phyloP scores from a whole-genome alignment of 2,113 vertebrate species.

The Fulmarus glacialis region DNA sequence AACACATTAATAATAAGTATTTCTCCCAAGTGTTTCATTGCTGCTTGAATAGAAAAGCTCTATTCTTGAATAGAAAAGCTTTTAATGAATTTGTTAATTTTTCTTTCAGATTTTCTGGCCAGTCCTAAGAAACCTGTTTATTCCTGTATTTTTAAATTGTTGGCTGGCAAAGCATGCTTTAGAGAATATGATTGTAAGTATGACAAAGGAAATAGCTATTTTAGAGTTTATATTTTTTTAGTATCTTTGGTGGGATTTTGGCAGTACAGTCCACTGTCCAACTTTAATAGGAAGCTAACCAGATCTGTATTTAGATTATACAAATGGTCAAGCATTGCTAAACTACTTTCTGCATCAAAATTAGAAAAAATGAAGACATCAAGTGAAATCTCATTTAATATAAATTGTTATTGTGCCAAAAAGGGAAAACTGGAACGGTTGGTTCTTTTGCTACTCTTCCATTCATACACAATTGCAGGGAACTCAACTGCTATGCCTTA shows the following conservation, averaged over 20 bases:
- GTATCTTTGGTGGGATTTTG: background rate
- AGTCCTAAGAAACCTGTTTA: slow-evolving; percentile 83
- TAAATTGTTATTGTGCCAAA: background rate
- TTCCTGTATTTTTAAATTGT: slow-evolving; percentile 88
- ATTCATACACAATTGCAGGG: background rate
- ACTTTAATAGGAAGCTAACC: background rate
- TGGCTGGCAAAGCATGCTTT: slow-evolving; percentile 87
- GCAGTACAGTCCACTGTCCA: background rate
- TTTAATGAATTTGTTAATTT: slow-evolving; percentile 1
- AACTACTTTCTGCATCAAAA: slow-evolving; percentile 7
- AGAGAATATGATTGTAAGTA: slow-evolving; percentile 90
- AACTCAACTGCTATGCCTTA: background rate
- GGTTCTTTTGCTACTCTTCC: background rate
- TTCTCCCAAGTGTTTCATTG: background rate
- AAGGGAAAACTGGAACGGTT: background rate
- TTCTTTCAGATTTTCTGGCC: slow-evolving; percentile 83
- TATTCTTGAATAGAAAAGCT: background rate
- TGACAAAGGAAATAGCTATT: background rate
- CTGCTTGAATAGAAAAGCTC: background rate
- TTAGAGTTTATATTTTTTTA: background rate
- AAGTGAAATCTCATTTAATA: background rate
- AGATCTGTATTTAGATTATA: background rate
- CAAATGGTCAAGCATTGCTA: background rate
- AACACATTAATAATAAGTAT: background rate
- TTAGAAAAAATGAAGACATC: background rate